phyloP scores from a whole-genome alignment of 92 coral and sea anemone species.

The Metridium senile region DNA sequence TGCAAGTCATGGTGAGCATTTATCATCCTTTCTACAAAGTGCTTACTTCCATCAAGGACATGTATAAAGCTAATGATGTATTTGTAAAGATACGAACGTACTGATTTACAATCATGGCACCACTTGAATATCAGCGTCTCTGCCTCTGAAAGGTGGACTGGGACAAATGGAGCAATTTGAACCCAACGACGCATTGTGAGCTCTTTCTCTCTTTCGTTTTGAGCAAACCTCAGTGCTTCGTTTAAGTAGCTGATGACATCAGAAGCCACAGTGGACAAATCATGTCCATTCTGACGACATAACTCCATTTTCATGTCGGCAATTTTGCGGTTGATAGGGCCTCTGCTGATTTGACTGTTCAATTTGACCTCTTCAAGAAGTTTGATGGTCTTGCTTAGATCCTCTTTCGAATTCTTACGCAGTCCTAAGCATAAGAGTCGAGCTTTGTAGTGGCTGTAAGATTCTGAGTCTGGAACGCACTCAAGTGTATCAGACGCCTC shows the following conservation, averaged over 20 bases:
- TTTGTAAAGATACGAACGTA: constrained; percentile 48
- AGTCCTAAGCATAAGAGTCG: constrained; percentile 52
- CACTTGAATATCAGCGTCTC: constrained; percentile 44
- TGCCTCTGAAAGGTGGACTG: constrained; percentile 38
- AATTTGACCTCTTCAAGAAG: constrained; percentile 28
- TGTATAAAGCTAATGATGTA: constrained; percentile 53
- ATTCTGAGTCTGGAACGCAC: constrained; percentile 54
- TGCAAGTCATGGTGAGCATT: constrained; percentile 39
- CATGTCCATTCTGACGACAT: background rate
- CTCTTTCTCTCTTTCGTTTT: constrained; percentile 27
- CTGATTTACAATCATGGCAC: constrained; percentile 52
- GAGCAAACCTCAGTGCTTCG: constrained; percentile 44
- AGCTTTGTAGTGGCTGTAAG: constrained; percentile 42
- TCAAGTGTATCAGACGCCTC: constrained; percentile 51
- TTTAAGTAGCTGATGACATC: constrained; percentile 23
- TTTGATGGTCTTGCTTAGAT: constrained; percentile 23
- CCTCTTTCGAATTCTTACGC: constrained; percentile 4
- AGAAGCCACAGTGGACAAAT: constrained; percentile 28
- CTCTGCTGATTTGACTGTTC: constrained; percentile 44
- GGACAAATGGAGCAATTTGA: constrained; percentile 39
- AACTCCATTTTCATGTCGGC: constrained; percentile 44
- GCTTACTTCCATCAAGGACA: constrained; percentile 41
- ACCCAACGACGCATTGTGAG: constrained; percentile 72
- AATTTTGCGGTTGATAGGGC: constrained; percentile 55
- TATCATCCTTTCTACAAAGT: constrained; percentile 17